A percentile compares a stretch with the other conserved stretches of the same genome.
Conservation (phyloP, 2,113 vertebrate species). For the Ochotona princeps region DNA sequence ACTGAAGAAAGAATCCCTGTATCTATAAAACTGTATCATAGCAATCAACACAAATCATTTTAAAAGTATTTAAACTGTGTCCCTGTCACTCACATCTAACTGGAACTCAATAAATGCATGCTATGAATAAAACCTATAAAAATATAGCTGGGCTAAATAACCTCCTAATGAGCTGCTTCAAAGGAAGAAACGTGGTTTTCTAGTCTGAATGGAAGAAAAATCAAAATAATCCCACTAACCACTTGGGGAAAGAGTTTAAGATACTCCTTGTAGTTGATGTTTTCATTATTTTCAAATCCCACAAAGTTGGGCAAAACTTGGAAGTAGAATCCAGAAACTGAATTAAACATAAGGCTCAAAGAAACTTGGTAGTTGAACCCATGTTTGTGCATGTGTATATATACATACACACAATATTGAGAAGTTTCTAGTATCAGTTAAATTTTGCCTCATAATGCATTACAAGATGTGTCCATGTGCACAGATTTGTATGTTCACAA, state of each 20-base stretch:
- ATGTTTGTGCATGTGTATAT: too few species aligned
- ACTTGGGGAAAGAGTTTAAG: not conserved
- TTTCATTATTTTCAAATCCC: conserved; percentile 3
- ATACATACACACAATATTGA: not conserved
- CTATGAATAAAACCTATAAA: not conserved
- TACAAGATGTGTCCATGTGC: not conserved
- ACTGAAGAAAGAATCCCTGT: too few species aligned
- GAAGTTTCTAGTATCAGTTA: conserved; percentile 19
- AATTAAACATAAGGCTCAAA: conserved; percentile 41
- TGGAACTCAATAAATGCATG: conserved; percentile 1
- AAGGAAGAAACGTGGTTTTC: not conserved
- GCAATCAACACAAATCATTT: too few species aligned
- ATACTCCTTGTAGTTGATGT: not conserved
- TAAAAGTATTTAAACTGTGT: not conserved
- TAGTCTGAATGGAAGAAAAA: not conserved
- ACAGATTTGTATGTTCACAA: not conserved
- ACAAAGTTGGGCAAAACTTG: not conserved
- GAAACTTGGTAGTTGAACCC: not conserved
- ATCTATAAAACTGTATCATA: too few species aligned
- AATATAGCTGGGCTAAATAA: not conserved
- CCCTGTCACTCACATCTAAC: not conserved
- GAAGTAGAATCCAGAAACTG: not conserved
- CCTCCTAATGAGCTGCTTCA: conserved; percentile 7
- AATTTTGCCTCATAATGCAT: not conserved
- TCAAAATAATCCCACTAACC: not conserved